Conservation (phyloP, 2,888 invertebrate species). For the Hemithea aestivaria region DNA sequence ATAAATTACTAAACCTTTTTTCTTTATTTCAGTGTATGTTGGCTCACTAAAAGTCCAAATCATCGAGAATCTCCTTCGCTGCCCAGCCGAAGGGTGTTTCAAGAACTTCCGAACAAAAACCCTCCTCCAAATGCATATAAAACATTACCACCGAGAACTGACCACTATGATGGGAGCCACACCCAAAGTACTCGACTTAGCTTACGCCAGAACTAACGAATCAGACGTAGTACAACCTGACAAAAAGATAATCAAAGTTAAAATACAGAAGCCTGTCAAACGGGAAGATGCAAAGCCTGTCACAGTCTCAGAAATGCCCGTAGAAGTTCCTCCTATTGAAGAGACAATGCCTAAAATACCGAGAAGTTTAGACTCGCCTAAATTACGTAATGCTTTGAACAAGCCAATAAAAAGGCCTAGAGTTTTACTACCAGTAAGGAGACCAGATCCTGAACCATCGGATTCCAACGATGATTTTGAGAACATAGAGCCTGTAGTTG, state of each 20-base stretch:
- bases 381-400: slow-evolving; percentile 54
- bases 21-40: slow-evolving; percentile 66
- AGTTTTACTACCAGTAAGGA: slow-evolving; percentile 59
- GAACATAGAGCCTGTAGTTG: slow-evolving; percentile 22
- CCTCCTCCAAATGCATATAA: slow-evolving; percentile 94
- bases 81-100: slow-evolving; percentile 89
- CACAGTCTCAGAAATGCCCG: slow-evolving; percentile 23
- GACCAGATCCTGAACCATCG: slow-evolving; percentile 39
- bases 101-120: slow-evolving; percentile 96
- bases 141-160: slow-evolving; percentile 93
- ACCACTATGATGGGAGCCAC: slow-evolving; percentile 86
- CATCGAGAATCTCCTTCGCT: slow-evolving; percentile 83
- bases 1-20: background rate
- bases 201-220: slow-evolving; percentile 81
- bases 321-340: slow-evolving; percentile 27
- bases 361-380: slow-evolving; percentile 56
- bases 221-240: slow-evolving; percentile 31
- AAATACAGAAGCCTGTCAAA: slow-evolving; percentile 51
- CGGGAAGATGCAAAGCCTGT: slow-evolving; percentile 43
- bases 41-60: slow-evolving; percentile 82
- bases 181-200: slow-evolving; percentile 91
- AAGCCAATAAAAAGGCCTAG: slow-evolving; percentile 61
- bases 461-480: slow-evolving; percentile 33
- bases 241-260: slow-evolving; percentile 55
- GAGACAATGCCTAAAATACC: slow-evolving; percentile 31